Evolutionary conservation across 1,140 invertebrate species (phyloP), one percentile per base, ranked within the genome.

Genomic region (Drosophila kikkawai): DNA sequence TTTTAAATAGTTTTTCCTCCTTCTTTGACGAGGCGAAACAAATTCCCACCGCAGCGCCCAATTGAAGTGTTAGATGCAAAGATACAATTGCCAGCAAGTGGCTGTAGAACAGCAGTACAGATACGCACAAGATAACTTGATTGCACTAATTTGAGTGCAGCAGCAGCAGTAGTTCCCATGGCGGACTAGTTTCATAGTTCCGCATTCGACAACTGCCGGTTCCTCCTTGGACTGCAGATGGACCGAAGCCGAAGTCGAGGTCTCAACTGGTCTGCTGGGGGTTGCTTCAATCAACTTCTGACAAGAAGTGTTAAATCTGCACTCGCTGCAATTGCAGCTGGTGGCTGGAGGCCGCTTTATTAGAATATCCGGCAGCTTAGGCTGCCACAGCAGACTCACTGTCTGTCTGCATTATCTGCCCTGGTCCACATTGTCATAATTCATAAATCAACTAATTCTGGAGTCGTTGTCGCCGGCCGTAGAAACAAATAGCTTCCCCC

Each of bases 281-380:
- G 84, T 81, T 87, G 87, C 83, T 87, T 88, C 81, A 90, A 91
- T 91, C 90, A 91, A 90, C 84, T 81, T 91, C 83, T 91, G 88
- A 91, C 88, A 91, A 91, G 88, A 91, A 91, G 88, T 91, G 88
- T 91, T 91, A 91, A 91, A 91, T 91, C 88, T 91, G 88, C 88
- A 87, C 60, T 59, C 48, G 53, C 71, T 48, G 56, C 63, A 76
- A 60, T 56, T 87, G 81, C 75, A 76, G 80, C 61, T 80, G 81
- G 65, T 68, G 29, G 61, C 42, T 63, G 34, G 55, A 34, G 39
- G 53, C 56, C 61, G 83, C 80, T 91, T 91, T 91, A 91, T 91
- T 91, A 91, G 88, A 84, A 91, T 91, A 88, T 91, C 88, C 88
- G 88, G 88, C 83, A 85, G 88, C 82, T 85, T 80, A 82, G 56